Evolutionary conservation across 2,888 invertebrate genomes (phyloP), one percentile per base, ranked within the genome.

Genomic region (Diarsia mendica): DNA sequence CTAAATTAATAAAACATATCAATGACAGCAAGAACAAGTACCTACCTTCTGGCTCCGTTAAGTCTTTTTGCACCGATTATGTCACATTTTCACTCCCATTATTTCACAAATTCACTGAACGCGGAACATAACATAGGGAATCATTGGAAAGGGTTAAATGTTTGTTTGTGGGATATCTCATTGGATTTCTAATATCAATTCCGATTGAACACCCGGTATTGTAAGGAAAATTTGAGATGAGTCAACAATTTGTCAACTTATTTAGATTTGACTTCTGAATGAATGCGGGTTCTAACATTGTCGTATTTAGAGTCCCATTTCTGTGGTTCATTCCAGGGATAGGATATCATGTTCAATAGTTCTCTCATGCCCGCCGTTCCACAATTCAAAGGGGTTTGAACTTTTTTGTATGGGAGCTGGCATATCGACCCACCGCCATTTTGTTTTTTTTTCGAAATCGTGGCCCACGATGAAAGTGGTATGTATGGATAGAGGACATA

Each of bases 111-210:
- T 39, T 70, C 10, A 55, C 39, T 55, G 11, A 15, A 3, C 18
- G 2, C 3, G 13, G 15, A 33, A 49, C 28, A 67, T 4, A 33
- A 49, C 28, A 67, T 4, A n/a, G 39, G 39, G 48, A 51, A 53
- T 80, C 39, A 28, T 74, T 11, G 33, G 9, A 58, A 49, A 18
- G 13, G 55, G 39, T 28, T 65, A 28, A 18, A 49, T 64, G n/a
- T 77, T 48, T 55, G 23, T 75, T 5, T 15, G 10, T 44, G 46
- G 20, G 23, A 49, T 51, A 2, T 79, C 2, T 70, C 48, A 68
- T 53, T 53, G 39, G 48, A n/a, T 72, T 44, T 13, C n/a, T 15
- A 28, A 13, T 53, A 55, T 39, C 44, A 8, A 23, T 60, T 4
- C 18, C 28, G 15, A 20, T 61, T 60, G 20, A 39, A 61, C 20